phyloP scores from a whole-genome alignment of 1,140 invertebrate species.

The Acromyrmex echinatior region DNA sequence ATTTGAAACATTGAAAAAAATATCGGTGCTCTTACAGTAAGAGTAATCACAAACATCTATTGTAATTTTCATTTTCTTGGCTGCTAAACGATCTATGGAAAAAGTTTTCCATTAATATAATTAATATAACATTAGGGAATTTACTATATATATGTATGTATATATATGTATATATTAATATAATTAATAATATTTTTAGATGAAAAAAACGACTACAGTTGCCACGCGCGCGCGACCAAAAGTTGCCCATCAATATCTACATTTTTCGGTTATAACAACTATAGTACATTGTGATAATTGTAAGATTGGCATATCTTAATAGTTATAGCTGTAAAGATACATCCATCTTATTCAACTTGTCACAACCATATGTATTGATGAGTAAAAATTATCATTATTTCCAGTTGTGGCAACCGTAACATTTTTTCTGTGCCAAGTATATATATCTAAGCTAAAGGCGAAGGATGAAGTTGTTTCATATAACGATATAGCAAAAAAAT shows the following conservation, averaged over 20 bases:
- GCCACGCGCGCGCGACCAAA: too few species aligned
- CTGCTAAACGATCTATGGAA: constrained; percentile 66
- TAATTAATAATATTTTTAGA: constrained; percentile 70
- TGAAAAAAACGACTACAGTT: too few species aligned
- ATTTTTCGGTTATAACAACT: too few species aligned
- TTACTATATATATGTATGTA: too few species aligned
- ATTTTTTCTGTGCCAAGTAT: constrained; percentile 54
- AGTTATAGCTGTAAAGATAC: too few species aligned
- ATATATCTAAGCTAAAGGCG: constrained; percentile 34
- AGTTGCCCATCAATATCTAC: too few species aligned
- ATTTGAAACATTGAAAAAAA: constrained; percentile 18
- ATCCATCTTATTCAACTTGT: too few species aligned
- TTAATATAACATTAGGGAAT: background rate
- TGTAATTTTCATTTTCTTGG: constrained; percentile 21
- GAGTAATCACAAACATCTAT: background rate
- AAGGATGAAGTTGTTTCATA: background rate
- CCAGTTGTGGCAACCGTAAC: too few species aligned
- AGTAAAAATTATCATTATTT: too few species aligned
- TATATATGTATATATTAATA: constrained; percentile 65
- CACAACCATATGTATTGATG: too few species aligned
- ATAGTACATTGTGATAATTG: too few species aligned
- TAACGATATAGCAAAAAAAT: background rate
- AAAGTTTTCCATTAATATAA: constrained; percentile 74
- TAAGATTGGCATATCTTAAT: too few species aligned
- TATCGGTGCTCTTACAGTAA: background rate